Conservation (phyloP, 2,888 invertebrate genomes). For the Proisotoma minuta region DNA sequence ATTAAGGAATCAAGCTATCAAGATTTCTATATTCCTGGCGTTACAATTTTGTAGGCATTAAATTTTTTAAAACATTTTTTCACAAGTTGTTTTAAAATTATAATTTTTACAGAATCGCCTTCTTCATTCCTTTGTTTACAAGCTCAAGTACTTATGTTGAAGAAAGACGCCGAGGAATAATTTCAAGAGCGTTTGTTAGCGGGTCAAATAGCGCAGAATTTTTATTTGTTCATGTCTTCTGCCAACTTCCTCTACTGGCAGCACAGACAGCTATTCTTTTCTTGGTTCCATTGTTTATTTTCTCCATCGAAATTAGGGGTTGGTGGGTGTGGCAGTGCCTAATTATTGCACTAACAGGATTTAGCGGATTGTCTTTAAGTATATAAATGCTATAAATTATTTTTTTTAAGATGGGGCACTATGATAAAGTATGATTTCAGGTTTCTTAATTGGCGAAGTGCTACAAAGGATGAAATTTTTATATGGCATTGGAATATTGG, state of each 20-base stretch:
- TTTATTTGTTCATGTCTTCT: slow-evolving; percentile 20
- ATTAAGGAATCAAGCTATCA: background rate
- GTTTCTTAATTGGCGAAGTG: no score
- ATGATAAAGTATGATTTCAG: no score
- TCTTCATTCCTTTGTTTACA: slow-evolving; percentile 21
- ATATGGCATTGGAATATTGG: no score
- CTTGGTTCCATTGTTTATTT: slow-evolving; percentile 24
- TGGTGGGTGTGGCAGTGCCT: slow-evolving; percentile 23
- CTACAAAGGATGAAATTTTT: no score
- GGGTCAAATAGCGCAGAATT: slow-evolving; percentile 21
- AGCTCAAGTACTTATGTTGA: slow-evolving; percentile 17
- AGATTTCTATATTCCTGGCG: background rate
- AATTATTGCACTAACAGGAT: slow-evolving; percentile 20
- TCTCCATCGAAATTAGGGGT: slow-evolving; percentile 19
- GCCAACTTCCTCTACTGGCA: slow-evolving; percentile 17
- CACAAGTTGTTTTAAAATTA: no score
- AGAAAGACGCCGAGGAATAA: slow-evolving; percentile 17
- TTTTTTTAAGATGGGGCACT: no score
- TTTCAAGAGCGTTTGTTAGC: slow-evolving; percentile 20
- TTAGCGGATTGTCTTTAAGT: slow-evolving; percentile 26
- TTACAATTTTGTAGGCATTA: background rate
- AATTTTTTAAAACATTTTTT: no score
- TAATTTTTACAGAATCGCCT: slow-evolving; percentile 20
- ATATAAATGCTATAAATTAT: slow-evolving; percentile 2
- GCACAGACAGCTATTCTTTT: slow-evolving; percentile 21